phyloP scores from a whole-genome alignment of 23 tunicate genomes.

The Halocynthia aurantium region DNA sequence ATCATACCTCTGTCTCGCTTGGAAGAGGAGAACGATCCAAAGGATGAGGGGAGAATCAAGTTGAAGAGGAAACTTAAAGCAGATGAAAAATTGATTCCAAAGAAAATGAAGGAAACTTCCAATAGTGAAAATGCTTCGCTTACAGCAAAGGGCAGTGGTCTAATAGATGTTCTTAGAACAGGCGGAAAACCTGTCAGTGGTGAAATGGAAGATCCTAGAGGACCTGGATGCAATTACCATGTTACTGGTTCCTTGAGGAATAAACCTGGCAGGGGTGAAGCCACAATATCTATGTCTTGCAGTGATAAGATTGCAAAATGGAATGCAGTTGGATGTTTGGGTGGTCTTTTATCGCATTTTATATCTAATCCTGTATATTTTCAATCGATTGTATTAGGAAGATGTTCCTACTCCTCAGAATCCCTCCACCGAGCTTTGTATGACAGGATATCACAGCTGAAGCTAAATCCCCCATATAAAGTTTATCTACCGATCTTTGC shows the following conservation, averaged over 20 bases:
- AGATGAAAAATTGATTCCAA: neutral
- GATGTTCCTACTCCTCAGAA: constrained; percentile 6
- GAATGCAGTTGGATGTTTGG: constrained; percentile 81
- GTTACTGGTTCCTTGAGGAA: constrained; percentile 35
- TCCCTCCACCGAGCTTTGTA: constrained; percentile 33
- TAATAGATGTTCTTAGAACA: constrained; percentile 39
- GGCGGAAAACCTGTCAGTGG: constrained; percentile 72
- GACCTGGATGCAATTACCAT: constrained; percentile 36
- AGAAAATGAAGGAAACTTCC: neutral
- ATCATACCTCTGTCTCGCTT: constrained; percentile 18
- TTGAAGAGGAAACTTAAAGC: neutral
- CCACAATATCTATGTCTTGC: constrained; percentile 84
- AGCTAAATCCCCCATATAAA: constrained; percentile 8
- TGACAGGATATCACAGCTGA: constrained; percentile 25
- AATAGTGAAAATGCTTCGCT: neutral
- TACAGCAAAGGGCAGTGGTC: neutral
- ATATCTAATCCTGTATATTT: constrained; percentile 48
- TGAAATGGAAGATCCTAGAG: constrained; percentile 32
- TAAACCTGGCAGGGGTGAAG: constrained; percentile 79
- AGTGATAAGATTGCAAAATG: constrained; percentile 80
- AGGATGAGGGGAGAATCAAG: neutral
- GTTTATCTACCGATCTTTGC: constrained; percentile 11
- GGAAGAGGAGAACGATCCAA: neutral
- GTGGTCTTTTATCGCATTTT: constrained; percentile 37
- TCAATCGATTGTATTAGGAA: constrained; percentile 26